Evolutionary conservation across 2,888 invertebrate genomes (phyloP), one percentile per base, ranked within the genome.

Genomic region (Poecilobothrus nobilitatus): DNA sequence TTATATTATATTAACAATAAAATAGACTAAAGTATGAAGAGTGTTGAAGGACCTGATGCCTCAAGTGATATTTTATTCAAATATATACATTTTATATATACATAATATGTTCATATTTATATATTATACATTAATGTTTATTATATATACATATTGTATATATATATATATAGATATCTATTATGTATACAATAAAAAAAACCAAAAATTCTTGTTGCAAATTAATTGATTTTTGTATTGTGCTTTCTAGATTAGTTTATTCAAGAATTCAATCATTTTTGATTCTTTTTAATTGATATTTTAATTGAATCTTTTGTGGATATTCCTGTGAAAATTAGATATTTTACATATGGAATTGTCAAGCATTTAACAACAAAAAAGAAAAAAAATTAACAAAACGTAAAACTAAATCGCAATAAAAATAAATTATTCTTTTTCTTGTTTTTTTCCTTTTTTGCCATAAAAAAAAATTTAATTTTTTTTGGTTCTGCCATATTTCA

Each of bases 201-300:
- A 53, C 12, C 53, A 53, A 53, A 12, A 68, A 66, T 66, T 63
- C 68, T 68, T 66, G 68, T 66, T 66, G 66, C 68, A 68, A 68
- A 68, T 68, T 68, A 68, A 68, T 68, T 68, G 68, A 63, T 66
- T 68, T 66, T 68, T 68, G 66, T 66, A 68, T 68, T 68, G 68
- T 68, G 64, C 63, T 66, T 66, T 66, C 63, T 68, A 66, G 66
- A 68, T 68, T 68, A 68, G 68, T 68, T 68, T 63, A 63, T 63
- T 63, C 63, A 63, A 63, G 63, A 63, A 63, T 63, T 53, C 53
- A 53, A 53, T 53, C 53, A 53, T 53, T 53, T 53, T 53, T 53
- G 53, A 53, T 53, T 53, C 53, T 18, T 53, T 53, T 53, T 53
- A 53, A 53, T 53, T 53, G 53, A 53, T 53, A 53, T 53, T 53